Evolutionary conservation across 1,140 invertebrate species (phyloP).

Genomic region (Scaptodrosophila lebanonensis): DNA sequence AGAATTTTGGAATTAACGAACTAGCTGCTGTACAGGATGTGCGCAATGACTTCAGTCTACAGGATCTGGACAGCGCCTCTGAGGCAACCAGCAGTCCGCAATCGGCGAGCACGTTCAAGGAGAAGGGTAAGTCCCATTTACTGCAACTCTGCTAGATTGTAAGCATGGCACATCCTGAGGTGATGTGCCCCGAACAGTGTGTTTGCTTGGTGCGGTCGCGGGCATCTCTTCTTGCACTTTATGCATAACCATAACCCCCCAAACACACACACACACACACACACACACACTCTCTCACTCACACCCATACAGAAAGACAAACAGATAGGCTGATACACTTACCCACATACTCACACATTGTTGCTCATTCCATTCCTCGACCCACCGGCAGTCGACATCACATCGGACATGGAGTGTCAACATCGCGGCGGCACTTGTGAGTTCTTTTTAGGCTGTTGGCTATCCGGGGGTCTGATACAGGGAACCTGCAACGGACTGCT

Average conservation of each 20-base stretch:
- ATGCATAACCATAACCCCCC: slow-evolving; percentile 49
- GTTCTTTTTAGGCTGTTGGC: slow-evolving; percentile 95
- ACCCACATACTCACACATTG: slow-evolving; percentile 13
- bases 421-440: slow-evolving; percentile 89
- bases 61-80: slow-evolving; percentile 78
- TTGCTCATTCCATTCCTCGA: slow-evolving; percentile 32
- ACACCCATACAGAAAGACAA: slow-evolving; percentile 25
- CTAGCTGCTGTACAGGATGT: slow-evolving; percentile 78
- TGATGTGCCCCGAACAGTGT: no score
- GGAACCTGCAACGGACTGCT: slow-evolving; percentile 90
- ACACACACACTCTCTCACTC: slow-evolving; percentile 4
- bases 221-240: slow-evolving; percentile 71
- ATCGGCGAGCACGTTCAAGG: slow-evolving; percentile 78
- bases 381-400: slow-evolving; percentile 68
- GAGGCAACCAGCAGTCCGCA: slow-evolving; percentile 66
- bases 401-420: slow-evolving; percentile 78
- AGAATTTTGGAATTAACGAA: slow-evolving; percentile 80
- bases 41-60: slow-evolving; percentile 78
- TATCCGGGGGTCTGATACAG: slow-evolving; percentile 91
- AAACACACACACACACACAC: not conserved
- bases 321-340: slow-evolving; percentile 11
- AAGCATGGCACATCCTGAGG: no score
- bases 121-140: slow-evolving; percentile 78
- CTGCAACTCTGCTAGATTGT: not conserved
- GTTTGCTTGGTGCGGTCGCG: slow-evolving; percentile 29